These are phyloP conservation scores for Clanis bilineata DNA, from an alignment of 2,888 invertebrate species.

Conservation along the genomic window DNA sequence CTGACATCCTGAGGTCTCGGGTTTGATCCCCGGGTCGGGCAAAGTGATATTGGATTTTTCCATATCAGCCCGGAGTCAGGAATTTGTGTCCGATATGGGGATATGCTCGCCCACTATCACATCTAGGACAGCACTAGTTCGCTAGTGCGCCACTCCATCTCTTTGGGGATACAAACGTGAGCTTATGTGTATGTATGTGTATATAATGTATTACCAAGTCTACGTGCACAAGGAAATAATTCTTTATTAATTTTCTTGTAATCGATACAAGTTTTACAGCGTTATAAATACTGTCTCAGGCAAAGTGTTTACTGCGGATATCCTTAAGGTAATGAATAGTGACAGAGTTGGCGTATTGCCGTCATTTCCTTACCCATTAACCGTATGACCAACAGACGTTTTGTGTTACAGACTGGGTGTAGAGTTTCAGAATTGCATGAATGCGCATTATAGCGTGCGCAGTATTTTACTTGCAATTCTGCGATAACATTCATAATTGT, in stretches of 20 bases:
- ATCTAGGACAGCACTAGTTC: no score
- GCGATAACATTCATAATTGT: background rate
- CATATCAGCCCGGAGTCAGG: no score
- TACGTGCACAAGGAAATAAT: background rate
- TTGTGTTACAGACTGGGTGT: constrained; percentile 8
- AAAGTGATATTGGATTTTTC: no score
- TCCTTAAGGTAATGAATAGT: constrained; percentile 5
- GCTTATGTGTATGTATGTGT: background rate
- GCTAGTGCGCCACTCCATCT: no score
- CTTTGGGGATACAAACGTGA: background rate
- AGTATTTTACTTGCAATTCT: background rate
- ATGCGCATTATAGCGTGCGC: background rate
- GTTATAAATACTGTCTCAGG: background rate
- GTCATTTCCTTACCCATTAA: constrained; percentile 13
- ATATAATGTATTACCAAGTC: background rate
- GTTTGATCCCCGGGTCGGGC: no score
- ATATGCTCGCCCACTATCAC: no score
- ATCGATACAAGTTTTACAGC: background rate
- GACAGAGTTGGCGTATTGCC: constrained; percentile 6
- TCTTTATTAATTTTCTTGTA: background rate
- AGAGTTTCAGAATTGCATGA: background rate
- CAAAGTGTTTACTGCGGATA: constrained; percentile 2
- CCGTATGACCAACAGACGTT: background rate
- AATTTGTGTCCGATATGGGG: no score
- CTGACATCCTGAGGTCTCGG: no score